Evolutionary conservation across 2,888 invertebrate genomes (phyloP), one percentile per base, ranked within the genome.

Genomic region (Serrognathus titanus): DNA sequence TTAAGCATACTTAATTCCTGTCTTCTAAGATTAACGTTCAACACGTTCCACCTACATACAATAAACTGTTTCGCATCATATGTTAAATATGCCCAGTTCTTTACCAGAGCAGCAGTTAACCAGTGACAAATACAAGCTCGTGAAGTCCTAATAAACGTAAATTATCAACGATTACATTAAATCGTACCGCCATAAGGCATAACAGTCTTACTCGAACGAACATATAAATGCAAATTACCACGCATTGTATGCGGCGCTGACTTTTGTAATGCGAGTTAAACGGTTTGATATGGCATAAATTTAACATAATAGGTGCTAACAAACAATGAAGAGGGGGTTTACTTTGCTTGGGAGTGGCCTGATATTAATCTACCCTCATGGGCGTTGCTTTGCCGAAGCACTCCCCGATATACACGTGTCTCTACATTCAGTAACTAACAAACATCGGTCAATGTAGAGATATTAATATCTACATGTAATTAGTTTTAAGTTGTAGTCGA

Each of bases 251-350:
- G 56, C 61, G 57, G 59, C 60, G 56, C 59, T 64, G 63, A 67
- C 65, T 68, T 63, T 63, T 64, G 63, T 66, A 65, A 65, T 62
- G 60, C 60, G 63, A 65, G 67, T 67, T 67, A 67, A 68, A 68
- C 69, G 66, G 65, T 69, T 64, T 67, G 64, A 64, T 66, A 65
- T 62, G 62, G 66, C 67, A 69, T 69, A 69, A 66, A 67, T 69
- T 68, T 66, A 63, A 62, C 65, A 65, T 66, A 53, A 54, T 58
- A 54, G 58, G 54, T 50, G 50, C 51, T 54, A 54, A 58, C 51
- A 53, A 41, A 51, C 52, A 37, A 43, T 55, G 36, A 53, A 56
- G 59, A 61, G 60, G 60, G 62, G 59, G 58, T 59, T 54, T 31
- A 51, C 55, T 56, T 11, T 37, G 39, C 52, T 48, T 59, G 61